Conservation (phyloP, 2,888 invertebrate species). For the Agrotis clavis region DNA sequence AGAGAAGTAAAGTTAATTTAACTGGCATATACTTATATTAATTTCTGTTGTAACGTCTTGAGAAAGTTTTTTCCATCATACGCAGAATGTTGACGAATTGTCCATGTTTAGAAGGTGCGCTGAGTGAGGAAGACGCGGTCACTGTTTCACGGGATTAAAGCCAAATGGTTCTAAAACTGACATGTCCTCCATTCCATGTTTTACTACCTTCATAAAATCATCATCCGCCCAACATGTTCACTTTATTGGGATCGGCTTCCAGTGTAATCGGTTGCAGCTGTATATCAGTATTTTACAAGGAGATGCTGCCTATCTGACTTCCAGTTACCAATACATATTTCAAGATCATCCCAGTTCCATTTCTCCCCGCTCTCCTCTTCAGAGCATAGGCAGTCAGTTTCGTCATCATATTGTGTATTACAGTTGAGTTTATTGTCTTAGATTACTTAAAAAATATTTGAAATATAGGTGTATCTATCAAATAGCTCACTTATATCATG, state of each 20-base stretch:
- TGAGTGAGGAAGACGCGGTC: conserved; percentile 34
- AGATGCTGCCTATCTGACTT: no score
- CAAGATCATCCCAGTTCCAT: conserved; percentile 44
- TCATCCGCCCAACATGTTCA: no score
- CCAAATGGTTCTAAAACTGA: not conserved
- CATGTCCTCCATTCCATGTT: not conserved
- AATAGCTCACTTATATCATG: not conserved
- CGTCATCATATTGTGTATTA: conserved; percentile 55
- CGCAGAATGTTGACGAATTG: conserved; percentile 66
- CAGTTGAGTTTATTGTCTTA: conserved; percentile 50
- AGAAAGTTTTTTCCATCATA: conserved; percentile 30
- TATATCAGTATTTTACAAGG: no score
- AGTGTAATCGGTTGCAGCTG: no score
- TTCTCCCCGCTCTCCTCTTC: conserved; percentile 60
- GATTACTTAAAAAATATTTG: conserved; percentile 5
- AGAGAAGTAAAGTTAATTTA: not conserved
- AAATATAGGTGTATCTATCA: not conserved
- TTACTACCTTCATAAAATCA: no score
- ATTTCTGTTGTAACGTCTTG: not conserved
- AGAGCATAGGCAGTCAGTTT: conserved; percentile 67
- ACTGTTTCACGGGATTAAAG: conserved; percentile 8
- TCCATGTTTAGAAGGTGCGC: conserved; percentile 63
- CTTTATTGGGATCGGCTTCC: no score
- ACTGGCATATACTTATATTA: not conserved
- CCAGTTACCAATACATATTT: not conserved